Percentiles rank a stretch among this genome's conserved stretches.
These are phyloP conservation scores for Chloebia gouldiae DNA, from an alignment of 2,113 vertebrate species.

Conservation along the genomic window DNA sequence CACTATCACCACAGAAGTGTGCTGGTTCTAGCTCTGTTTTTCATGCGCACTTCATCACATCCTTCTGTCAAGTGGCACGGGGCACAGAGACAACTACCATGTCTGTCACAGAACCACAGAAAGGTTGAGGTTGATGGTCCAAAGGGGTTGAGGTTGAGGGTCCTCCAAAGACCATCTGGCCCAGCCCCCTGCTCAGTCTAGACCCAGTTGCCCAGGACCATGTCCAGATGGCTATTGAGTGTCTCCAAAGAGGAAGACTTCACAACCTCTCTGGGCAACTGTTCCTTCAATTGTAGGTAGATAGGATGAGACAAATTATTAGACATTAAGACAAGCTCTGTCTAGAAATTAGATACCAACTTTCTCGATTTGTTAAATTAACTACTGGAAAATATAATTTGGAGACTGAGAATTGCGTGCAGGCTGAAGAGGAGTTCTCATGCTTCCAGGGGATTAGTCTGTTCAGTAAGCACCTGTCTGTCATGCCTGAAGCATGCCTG, in stretches of 20 bases:
- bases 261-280: background rate
- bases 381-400: background rate
- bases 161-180: background rate
- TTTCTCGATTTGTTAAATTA: background rate
- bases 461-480: background rate
- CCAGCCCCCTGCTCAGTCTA: background rate
- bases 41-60: background rate
- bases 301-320: background rate
- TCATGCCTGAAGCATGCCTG: background rate
- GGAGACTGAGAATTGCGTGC: background rate
- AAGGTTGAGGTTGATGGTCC: background rate
- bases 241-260: background rate
- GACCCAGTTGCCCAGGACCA: background rate
- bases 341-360: background rate
- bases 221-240: background rate
- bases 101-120: background rate
- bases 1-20: background rate
- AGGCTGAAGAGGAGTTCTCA: background rate
- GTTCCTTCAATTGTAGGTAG: background rate
- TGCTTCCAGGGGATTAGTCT: background rate
- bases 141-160: background rate
- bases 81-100: rapidly evolving
- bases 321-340: background rate
- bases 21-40: background rate
- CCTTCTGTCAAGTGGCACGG: background rate